Conservation (phyloP, 2,113 vertebrate genomes). For the Hymenochirus boettgeri region DNA sequence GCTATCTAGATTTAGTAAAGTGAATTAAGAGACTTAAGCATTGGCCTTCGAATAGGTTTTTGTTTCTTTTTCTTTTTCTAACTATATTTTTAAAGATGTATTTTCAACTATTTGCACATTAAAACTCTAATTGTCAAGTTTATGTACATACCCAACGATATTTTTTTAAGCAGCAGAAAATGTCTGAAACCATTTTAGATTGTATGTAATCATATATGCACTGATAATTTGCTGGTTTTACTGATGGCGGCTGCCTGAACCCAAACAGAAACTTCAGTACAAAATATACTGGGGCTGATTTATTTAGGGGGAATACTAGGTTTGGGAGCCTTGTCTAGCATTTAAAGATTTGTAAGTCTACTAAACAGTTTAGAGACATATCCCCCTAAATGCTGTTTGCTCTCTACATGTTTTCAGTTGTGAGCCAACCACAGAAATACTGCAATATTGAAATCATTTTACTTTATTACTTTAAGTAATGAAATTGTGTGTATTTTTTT, state of each 20-base stretch:
- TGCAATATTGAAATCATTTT: conserved; percentile 17
- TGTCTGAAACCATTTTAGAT: conserved; percentile 8
- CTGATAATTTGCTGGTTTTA: conserved; percentile 23
- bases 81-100: conserved; percentile 10
- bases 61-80: background rate
- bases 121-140: conserved; percentile 5
- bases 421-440: conserved; percentile 25
- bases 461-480: conserved; percentile 31
- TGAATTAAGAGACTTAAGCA: too few species aligned
- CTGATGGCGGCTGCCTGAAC: conserved; percentile 22
- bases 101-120: conserved; percentile 22
- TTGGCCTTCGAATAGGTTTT: too few species aligned
- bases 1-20: background rate
- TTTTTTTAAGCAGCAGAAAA: conserved; percentile 6
- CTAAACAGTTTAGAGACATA: conserved; percentile 42
- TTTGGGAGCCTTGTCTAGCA: conserved; percentile 31
- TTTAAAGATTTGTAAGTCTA: conserved; percentile 7
- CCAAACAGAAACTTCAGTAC: conserved; percentile 5
- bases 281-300: conserved; percentile 3
- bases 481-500: conserved; percentile 53
- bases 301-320: conserved; percentile 15
- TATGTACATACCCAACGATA: conserved; percentile 6
- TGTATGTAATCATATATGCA: conserved; percentile 34
- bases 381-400: conserved; percentile 59
- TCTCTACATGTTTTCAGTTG: conserved; percentile 47